Evolutionary conservation across 2,797 vertebrate genomes (phyloP).

Genomic region (Pantherophis alleghaniensis): DNA sequence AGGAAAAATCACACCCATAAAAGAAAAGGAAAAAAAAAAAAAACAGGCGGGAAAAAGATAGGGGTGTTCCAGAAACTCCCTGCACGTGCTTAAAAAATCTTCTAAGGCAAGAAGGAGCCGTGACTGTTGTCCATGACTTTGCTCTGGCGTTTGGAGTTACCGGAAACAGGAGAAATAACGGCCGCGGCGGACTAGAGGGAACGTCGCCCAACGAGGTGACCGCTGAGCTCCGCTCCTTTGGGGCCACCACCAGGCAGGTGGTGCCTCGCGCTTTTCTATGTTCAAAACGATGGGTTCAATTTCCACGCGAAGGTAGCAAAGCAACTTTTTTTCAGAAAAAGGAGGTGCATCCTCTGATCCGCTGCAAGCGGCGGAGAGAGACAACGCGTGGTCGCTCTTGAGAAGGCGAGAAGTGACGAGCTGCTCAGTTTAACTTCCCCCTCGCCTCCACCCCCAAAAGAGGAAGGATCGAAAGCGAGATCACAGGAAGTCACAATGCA

Average conservation of each 20-base stretch:
- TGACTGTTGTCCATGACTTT: background rate
- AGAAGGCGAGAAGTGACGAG: background rate
- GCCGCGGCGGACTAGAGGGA: background rate
- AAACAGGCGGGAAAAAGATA: background rate
- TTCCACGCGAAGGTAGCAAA: background rate
- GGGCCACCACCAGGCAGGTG: background rate
- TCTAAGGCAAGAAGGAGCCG: background rate
- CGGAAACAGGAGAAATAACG: background rate
- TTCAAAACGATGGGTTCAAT: background rate
- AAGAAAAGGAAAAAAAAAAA: background rate
- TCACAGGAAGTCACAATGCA: slow-evolving; percentile 17
- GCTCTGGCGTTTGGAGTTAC: background rate
- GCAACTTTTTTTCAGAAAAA: background rate
- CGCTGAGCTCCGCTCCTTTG: background rate
- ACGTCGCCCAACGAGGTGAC: background rate
- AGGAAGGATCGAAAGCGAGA: background rate
- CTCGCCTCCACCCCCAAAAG: background rate
- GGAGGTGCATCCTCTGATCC: background rate
- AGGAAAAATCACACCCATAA: background rate
- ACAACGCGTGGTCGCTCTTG: background rate
- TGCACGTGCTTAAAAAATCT: background rate
- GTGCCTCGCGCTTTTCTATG: background rate
- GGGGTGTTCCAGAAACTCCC: background rate
- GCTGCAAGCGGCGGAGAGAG: background rate
- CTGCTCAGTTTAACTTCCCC: background rate